Percentiles rank a stretch among this genome's conserved stretches.
Conservation (phyloP, 1,140 invertebrate genomes). For the Camponotus pennsylvanicus region DNA sequence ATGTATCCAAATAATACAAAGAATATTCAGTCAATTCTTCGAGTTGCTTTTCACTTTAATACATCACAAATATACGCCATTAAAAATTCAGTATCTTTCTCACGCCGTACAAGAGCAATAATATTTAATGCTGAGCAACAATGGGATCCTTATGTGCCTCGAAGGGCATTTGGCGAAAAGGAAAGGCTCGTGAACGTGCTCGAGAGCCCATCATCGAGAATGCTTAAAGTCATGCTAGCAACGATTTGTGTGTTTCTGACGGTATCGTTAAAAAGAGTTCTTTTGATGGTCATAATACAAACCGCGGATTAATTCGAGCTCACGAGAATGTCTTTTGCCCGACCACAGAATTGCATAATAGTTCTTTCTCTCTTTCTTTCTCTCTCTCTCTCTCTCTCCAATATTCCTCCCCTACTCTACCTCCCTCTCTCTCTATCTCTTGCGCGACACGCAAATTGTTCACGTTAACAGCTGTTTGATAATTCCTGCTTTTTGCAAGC, state of each 20-base stretch:
- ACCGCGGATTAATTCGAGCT: conserved; percentile 76
- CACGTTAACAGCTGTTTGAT: conserved; percentile 52
- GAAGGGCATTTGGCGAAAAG: conserved; percentile 40
- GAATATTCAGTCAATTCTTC: conserved; percentile 3
- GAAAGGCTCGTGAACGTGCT: conserved; percentile 58
- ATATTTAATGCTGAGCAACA: conserved; percentile 56
- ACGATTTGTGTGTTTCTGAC: conserved; percentile 74
- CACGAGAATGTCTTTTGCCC: conserved; percentile 60
- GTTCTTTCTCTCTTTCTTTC: neutral
- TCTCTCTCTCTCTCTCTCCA: neutral
- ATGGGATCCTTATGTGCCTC: conserved; percentile 58
- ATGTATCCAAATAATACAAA: neutral
- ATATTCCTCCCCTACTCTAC: neutral
- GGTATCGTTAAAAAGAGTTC: conserved; percentile 68
- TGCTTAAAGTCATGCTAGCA: conserved; percentile 70
- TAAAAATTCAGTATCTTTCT: conserved; percentile 43
- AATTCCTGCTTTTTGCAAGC: conserved; percentile 37
- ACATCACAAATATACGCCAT: neutral
- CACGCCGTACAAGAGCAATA: conserved; percentile 20
- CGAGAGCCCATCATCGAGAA: conserved; percentile 63
- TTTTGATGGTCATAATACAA: conserved; percentile 67
- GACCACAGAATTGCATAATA: conserved; percentile 64
- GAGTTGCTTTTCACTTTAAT: conserved; percentile 9
- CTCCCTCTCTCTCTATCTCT: neutral
- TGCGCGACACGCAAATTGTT: conserved; percentile 25